phyloP scores from a whole-genome alignment of 2,888 invertebrate genomes.

The Hirtodrosophila alboralis region DNA sequence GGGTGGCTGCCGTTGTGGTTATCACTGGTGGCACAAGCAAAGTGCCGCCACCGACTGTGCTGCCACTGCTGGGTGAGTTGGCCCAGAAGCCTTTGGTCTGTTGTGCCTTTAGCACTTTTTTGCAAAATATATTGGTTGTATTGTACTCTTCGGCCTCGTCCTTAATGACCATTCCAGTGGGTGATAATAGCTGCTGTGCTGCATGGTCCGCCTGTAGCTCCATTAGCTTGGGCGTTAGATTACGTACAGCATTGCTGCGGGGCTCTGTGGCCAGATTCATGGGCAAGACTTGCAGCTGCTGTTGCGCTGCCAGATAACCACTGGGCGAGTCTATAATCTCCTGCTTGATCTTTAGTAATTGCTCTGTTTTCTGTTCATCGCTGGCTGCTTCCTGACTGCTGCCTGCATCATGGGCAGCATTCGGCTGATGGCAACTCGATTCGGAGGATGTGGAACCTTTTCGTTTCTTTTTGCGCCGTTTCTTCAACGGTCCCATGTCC shows the following conservation, averaged over 20 bases:
- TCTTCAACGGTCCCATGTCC: conserved; percentile 83
- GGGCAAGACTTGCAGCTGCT: conserved; percentile 80
- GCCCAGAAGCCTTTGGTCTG: conserved; percentile 83
- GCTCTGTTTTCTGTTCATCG: conserved; percentile 59
- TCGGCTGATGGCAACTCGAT: conserved; percentile 77
- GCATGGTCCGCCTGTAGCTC: conserved; percentile 53
- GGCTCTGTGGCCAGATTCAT: conserved; percentile 81
- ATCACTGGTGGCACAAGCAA: conserved; percentile 73
- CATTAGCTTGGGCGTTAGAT: conserved; percentile 81
- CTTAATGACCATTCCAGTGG: conserved; percentile 72
- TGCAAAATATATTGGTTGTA: conserved; percentile 82
- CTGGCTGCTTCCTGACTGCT: conserved; percentile 66
- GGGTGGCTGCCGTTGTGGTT: conserved; percentile 74
- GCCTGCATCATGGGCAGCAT: conserved; percentile 58
- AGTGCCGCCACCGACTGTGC: conserved; percentile 41
- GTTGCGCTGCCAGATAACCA: conserved; percentile 40
- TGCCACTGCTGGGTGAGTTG: conserved; percentile 76
- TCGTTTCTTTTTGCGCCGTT: conserved; percentile 84
- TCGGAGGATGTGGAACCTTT: conserved; percentile 83
- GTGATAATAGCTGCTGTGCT: conserved; percentile 46
- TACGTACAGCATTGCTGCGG: conserved; percentile 75
- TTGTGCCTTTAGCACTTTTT: conserved; percentile 84
- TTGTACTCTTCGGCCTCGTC: conserved; percentile 83
- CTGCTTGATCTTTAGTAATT: conserved; percentile 79
- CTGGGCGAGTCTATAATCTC: conserved; percentile 82